phyloP scores from a whole-genome alignment of 2,113 vertebrate species.

The Zingel zingel region DNA sequence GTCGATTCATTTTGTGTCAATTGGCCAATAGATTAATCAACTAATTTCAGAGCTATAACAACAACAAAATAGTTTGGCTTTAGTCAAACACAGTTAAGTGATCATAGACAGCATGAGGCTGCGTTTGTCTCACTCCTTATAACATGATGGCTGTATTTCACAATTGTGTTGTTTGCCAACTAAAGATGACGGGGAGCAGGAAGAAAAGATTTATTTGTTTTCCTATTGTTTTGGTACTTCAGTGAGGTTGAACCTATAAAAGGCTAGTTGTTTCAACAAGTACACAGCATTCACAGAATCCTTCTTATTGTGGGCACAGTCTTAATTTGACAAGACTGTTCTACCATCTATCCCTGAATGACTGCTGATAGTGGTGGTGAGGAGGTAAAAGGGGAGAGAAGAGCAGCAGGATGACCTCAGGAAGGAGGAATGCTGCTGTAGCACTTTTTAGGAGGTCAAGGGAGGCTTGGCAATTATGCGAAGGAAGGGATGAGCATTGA shows the following conservation, averaged over 20 bases:
- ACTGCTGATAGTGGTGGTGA: conserved; percentile 14
- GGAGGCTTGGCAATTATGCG: conserved; percentile 27
- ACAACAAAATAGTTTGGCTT: neutral
- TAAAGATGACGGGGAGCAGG: neutral
- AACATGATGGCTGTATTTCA: neutral
- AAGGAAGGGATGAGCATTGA: neutral
- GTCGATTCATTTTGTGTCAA: neutral
- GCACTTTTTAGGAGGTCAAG: conserved; percentile 38
- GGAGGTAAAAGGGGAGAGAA: conserved; percentile 7
- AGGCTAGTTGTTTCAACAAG: neutral
- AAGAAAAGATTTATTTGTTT: neutral
- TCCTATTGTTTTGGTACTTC: neutral
- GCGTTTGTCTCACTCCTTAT: neutral
- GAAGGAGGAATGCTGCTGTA: conserved; percentile 54
- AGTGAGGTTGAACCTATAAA: neutral
- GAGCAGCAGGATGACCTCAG: conserved; percentile 44
- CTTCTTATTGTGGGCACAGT: neutral
- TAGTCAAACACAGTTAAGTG: neutral
- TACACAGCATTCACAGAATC: neutral
- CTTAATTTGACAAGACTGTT: conserved; percentile 2
- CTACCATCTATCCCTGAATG: conserved; percentile 13
- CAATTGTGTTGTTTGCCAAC: neutral
- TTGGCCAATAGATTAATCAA: neutral
- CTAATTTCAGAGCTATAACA: neutral
- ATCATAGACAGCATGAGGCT: neutral